Evolutionary conservation across 1,140 invertebrate species (phyloP).

Genomic region (Bradysia coprophila): DNA sequence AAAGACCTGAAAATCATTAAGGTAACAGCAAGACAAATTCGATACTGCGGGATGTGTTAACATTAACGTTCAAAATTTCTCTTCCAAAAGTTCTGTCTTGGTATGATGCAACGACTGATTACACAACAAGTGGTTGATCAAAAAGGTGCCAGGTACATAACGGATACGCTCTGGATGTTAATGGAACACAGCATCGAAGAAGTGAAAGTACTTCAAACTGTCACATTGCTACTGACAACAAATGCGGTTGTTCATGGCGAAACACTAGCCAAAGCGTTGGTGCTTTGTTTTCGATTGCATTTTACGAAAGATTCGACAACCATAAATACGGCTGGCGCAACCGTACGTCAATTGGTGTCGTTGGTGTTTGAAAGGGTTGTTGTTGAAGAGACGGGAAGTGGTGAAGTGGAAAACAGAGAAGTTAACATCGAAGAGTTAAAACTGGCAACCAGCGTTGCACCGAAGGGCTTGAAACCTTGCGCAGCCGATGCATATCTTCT

Average conservation of each 20-base stretch:
- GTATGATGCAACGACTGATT: conserved; percentile 72
- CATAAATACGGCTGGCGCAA: conserved; percentile 92
- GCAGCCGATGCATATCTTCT: conserved; percentile 89
- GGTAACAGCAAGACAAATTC: conserved; percentile 26
- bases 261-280: conserved; percentile 84
- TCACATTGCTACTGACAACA: conserved; percentile 83
- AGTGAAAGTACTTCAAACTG: conserved; percentile 90
- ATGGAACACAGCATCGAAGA: conserved; percentile 89
- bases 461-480: conserved; percentile 69
- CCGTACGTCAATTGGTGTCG: conserved; percentile 89
- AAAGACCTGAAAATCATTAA: conserved; percentile 93
- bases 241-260: conserved; percentile 87
- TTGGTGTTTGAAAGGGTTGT: conserved; percentile 90
- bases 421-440: conserved; percentile 63
- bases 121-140: conserved; percentile 69
- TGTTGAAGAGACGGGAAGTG: conserved; percentile 29
- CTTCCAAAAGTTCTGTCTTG: conserved; percentile 62
- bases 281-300: conserved; percentile 88
- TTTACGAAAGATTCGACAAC: conserved; percentile 77
- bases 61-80: too few relatives aligned
- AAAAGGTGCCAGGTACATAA: conserved; percentile 79
- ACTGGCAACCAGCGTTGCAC: conserved; percentile 49
- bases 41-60: too few relatives aligned
- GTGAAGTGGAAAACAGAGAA: conserved; percentile 17
- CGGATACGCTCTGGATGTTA: conserved; percentile 80